Evolutionary conservation across 1,140 invertebrate species (phyloP).

Genomic region (Cryptotermes secundus): DNA sequence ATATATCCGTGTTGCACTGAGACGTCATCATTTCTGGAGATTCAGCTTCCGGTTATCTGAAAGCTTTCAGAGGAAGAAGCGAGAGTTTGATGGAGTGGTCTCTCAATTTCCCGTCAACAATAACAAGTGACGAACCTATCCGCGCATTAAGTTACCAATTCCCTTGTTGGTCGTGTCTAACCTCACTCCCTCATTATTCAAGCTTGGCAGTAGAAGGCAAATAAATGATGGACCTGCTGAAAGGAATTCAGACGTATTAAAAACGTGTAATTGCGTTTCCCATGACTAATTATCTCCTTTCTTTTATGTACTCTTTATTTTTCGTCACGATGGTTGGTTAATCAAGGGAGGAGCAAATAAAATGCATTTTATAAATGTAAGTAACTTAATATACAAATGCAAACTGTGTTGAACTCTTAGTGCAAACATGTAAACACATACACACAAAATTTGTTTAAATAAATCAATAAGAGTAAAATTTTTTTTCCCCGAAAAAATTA

Average conservation of each 20-base stretch:
- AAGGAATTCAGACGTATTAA: not conserved
- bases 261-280: not conserved
- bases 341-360: too few relatives aligned
- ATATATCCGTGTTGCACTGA: not conserved
- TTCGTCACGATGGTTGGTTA: too few relatives aligned
- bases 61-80: constrained; percentile 2
- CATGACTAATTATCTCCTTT: not conserved
- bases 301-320: not conserved
- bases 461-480: too few relatives aligned
- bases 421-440: too few relatives aligned
- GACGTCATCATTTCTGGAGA: not conserved
- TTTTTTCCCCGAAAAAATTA: too few relatives aligned
- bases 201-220: not conserved
- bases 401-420: too few relatives aligned
- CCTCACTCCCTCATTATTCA: constrained; percentile 13
- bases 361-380: too few relatives aligned
- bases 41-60: not conserved
- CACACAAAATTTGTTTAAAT: too few relatives aligned
- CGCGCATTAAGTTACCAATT: constrained; percentile 16
- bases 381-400: too few relatives aligned
- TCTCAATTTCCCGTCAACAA: constrained; percentile 19
- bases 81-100: constrained; percentile 14
- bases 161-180: constrained; percentile 10
- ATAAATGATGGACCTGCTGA: not conserved
- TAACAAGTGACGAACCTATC: constrained; percentile 11